Evolutionary conservation across 2,888 invertebrate species (phyloP).

Genomic region (Ametastegia equiseti): DNA sequence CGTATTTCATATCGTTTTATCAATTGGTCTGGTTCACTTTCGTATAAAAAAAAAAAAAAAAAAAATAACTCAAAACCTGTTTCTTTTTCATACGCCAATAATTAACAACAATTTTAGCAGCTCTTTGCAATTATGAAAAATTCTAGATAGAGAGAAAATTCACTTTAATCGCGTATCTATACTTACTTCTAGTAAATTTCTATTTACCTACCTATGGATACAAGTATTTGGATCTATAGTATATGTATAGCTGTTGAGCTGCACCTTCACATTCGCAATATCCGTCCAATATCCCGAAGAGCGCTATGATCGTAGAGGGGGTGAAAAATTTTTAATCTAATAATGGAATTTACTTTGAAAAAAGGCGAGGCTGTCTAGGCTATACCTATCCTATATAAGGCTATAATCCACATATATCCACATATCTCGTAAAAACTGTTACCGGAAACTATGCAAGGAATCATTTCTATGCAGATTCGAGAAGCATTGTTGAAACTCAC

Average conservation of each 20-base stretch:
- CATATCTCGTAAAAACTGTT: background rate
- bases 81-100: no score
- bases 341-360: slow-evolving; percentile 2
- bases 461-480: no score
- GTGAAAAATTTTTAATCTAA: slow-evolving; percentile 5
- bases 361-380: slow-evolving; percentile 4
- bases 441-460: no score
- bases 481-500: no score
- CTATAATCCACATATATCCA: no score
- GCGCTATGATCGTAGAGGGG: background rate
- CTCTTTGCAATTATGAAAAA: no score
- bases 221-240: no score
- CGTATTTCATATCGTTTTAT: no score
- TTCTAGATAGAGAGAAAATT: no score
- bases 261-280: background rate
- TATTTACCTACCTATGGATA: no score
- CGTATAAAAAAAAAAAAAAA: background rate
- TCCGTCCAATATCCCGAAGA: slow-evolving; percentile 18
- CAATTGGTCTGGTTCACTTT: no score
- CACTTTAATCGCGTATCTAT: background rate
- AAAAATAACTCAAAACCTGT: background rate
- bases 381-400: background rate
- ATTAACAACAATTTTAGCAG: no score
- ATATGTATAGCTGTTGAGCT: background rate
- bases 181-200: background rate